Base-by-base conservation (phyloP, 2,888 invertebrate species). In the Mythimna loreyi region DNA sequence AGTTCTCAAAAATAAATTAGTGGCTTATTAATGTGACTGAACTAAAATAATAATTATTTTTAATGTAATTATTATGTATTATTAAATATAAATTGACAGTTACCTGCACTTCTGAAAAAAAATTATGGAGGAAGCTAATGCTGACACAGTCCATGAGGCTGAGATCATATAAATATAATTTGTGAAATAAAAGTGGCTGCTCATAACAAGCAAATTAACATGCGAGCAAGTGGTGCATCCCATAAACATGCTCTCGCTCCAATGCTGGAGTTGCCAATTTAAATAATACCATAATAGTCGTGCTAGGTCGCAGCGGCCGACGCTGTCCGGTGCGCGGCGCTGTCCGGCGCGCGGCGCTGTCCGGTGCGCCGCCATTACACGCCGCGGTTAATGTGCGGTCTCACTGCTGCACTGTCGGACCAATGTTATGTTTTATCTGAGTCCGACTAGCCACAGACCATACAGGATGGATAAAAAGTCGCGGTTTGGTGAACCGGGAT, bases 201-300 rank as follows among this genome's bases (percentile, higher is more conserved):
- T 47, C 3, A 1, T 19, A 21, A 25, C 52, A 28, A 1, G 2
- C 13, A 47, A 43, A 49, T 78, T 47, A 64, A 40, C 23, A 57
- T 21, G 21, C 52, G 11, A 33, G 25, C 36, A 30, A 56, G 21
- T 40, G 8, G 21, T 36, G 4, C 47, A 50, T 19, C 49, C 28
- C 49, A 45, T 25, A 55, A 40, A 47, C 21, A 58, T 36, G 21
- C 25, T 16, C 0, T 40, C 11, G 16, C 55, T 16, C 21, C 55
- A 40, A 28, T 23, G 8, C 25, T 21, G n/a, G n/a, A 19, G 40
- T 56, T 64, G 58, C 45, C 50, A 62, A 67, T 75, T 80, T 68
- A 63, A 80, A 80, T 68, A 68, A 67, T 66, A 61, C 76, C 43
- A 58, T 60, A 76, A 68, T 53, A 56, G 59, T 53, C 30, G 2